Evolutionary conservation across 2,113 vertebrate species (phyloP).

Genomic region (Pygoscelis antarcticus): DNA sequence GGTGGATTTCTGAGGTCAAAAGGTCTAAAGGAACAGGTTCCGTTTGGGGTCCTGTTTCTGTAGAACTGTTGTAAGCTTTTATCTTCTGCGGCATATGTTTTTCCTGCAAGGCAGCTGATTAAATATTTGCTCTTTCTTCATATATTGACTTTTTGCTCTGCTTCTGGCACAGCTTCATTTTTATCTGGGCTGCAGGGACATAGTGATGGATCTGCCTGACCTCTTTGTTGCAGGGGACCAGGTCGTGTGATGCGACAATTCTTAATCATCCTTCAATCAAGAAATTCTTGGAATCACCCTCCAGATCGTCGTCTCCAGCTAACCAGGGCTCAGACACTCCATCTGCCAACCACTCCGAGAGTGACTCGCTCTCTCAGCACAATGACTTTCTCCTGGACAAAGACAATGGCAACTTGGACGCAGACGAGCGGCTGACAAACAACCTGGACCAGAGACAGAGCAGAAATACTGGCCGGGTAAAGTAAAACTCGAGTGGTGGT

Average conservation of each 20-base stretch:
- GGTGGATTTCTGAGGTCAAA: not conserved
- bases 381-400: constrained; percentile 84
- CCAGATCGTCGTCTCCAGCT: constrained; percentile 92
- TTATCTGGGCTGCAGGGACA: not conserved
- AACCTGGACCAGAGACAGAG: constrained; percentile 81
- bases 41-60: not conserved
- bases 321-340: constrained; percentile 94
- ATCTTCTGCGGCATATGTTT: not conserved
- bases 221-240: constrained; percentile 74
- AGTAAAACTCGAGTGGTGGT: constrained; percentile 24
- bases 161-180: not conserved
- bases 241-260: constrained; percentile 83
- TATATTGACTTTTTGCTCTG: not conserved
- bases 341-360: constrained; percentile 91
- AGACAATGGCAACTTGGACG: constrained; percentile 75
- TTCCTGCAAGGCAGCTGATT: not conserved
- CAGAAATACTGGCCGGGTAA: constrained; percentile 84
- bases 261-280: constrained; percentile 97
- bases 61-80: not conserved
- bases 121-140: constrained; percentile 18
- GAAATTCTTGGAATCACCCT: constrained; percentile 93
- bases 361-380: constrained; percentile 91
- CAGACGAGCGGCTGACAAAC: constrained; percentile 78
- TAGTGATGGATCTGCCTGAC: not conserved
- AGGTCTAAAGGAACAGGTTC: not conserved